These are phyloP conservation scores for Phylloscopus collybita DNA, from an alignment of 2,797 vertebrate genomes.

Conservation along the genomic window DNA sequence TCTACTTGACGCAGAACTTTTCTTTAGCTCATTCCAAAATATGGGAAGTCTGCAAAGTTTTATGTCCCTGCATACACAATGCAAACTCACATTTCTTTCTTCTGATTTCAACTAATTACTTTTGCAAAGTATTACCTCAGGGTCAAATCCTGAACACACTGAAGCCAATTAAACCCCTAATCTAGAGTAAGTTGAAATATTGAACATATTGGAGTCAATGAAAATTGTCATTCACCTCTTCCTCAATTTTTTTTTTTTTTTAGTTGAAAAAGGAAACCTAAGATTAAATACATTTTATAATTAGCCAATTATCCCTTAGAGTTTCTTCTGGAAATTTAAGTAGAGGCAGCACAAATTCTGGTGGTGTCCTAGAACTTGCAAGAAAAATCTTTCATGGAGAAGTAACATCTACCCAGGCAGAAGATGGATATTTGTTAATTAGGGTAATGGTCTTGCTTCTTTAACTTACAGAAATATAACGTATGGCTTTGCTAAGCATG, in stretches of 20 bases:
- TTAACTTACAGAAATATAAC: not conserved
- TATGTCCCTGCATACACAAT: not conserved
- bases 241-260: not conserved
- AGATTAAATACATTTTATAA: not conserved
- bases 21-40: not conserved
- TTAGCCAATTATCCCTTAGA: not conserved
- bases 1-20: not conserved
- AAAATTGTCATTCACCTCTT: not conserved
- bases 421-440: not conserved
- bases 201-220: not conserved
- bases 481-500: not conserved
- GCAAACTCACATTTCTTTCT: not conserved
- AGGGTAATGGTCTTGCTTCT: not conserved
- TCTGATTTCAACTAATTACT: not conserved
- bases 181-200: not conserved
- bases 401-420: not conserved
- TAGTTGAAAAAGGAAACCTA: not conserved
- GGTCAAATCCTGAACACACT: not conserved
- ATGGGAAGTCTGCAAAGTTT: not conserved
- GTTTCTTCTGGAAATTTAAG: not conserved
- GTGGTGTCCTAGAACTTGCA: not conserved
- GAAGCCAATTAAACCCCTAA: not conserved
- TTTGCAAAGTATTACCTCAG: not conserved
- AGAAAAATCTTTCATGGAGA: not conserved
- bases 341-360: not conserved